phyloP scores from a whole-genome alignment of 2,888 invertebrate species.

The Lymantria dispar region DNA sequence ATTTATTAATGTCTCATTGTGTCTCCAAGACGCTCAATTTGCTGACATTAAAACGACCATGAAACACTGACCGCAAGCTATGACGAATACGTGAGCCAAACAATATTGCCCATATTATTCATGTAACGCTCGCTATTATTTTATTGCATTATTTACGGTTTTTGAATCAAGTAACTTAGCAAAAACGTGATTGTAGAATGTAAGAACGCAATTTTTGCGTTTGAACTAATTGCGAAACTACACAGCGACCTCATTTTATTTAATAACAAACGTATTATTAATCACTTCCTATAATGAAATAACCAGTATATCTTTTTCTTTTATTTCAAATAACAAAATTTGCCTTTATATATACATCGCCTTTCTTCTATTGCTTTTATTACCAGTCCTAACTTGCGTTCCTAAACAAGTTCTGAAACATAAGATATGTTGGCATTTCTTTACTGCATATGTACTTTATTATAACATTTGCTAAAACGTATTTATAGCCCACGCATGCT shows the following conservation, averaged over 20 bases:
- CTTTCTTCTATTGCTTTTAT: no score
- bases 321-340: no score
- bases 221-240: conserved; percentile 44
- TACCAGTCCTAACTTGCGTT: no score
- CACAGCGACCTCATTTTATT: conserved; percentile 48
- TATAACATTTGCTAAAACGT: no score
- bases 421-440: no score
- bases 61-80: conserved; percentile 48
- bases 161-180: neutral
- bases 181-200: neutral
- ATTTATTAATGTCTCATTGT: conserved; percentile 43
- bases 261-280: conserved; percentile 4
- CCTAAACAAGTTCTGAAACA: no score
- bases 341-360: no score
- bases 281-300: neutral
- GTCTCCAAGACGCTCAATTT: conserved; percentile 41
- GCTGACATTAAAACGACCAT: conserved; percentile 60
- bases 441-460: no score
- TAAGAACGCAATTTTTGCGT: conserved; percentile 21
- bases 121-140: conserved; percentile 20
- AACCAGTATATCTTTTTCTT: neutral
- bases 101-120: conserved; percentile 22
- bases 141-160: conserved; percentile 22
- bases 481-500: neutral
- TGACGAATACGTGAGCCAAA: conserved; percentile 20